Evolutionary conservation across 2,797 vertebrate genomes (phyloP), one percentile per base, ranked within the genome.

Genomic region (Dendrocincla tyrannina): DNA sequence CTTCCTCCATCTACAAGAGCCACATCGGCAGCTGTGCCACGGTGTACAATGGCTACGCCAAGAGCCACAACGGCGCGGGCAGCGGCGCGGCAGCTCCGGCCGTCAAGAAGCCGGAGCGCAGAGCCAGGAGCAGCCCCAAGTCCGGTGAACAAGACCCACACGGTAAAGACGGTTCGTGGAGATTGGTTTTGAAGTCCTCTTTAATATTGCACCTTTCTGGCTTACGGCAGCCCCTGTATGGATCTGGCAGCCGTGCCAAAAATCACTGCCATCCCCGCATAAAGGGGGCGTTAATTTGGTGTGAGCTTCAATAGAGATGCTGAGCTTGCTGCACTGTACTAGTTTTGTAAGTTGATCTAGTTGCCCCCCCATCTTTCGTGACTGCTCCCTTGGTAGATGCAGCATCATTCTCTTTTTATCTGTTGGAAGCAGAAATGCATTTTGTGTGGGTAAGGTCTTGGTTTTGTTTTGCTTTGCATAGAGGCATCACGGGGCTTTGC

Each of bases 91-190:
- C 58, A 5, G 78, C 91, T 49, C 98, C 98, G 0, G 98, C 98
- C 8, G 95, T 98, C 41, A 99, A 99, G 97, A 99, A 99, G 91
- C 97, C 97, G 0, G 99, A 99, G 89, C 98, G 99, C 78, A 97
- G 99, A 94, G 98, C 99, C 1, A 98, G 99, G 52, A 99, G 99
- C 98, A 99, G 99, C 96, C 99, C 99, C 2, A 98, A 99, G 96
- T 98, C 98, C n/a, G 98, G 90, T 30, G 99, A 99, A 49, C 98
- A 98, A 47, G 99, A 99, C 81, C 93, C 98, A 82, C 99, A 98
- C 95, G 99, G 99, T 99, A 98, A 97, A 79, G 85, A 76, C 20
- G 46, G 15, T 8, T 79, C 88, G 86, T 62, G 53, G 32, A 53
- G 17, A 9, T 88, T 95, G 96, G 35, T 68, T 80, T 91, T 93